Conservation (phyloP, 2,113 vertebrate species). For the Micromys minutus region DNA sequence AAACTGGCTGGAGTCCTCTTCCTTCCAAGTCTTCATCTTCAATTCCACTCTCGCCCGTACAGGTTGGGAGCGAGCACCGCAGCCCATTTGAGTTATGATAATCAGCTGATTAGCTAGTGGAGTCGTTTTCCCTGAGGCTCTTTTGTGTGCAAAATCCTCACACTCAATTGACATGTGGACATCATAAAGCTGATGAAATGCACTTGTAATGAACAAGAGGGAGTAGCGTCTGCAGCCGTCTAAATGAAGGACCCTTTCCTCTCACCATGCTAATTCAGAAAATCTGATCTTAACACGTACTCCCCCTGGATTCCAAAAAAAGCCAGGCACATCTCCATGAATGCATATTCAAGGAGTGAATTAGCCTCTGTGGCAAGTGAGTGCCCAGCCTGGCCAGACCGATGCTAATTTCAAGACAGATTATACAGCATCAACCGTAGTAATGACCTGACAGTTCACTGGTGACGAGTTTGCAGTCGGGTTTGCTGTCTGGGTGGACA, state of each 20-base stretch:
- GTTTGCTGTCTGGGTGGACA: slow-evolving; percentile 91
- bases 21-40: slow-evolving; percentile 87
- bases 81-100: slow-evolving; percentile 99
- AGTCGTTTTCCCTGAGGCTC: slow-evolving; percentile 99
- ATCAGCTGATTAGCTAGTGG: slow-evolving; percentile 99
- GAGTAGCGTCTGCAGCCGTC: slow-evolving; percentile 97
- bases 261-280: slow-evolving; percentile 99
- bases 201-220: slow-evolving; percentile 99
- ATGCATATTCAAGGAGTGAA: slow-evolving; percentile 99
- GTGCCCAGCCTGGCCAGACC: slow-evolving; percentile 92
- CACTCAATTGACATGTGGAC: slow-evolving; percentile 99
- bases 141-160: slow-evolving; percentile 99
- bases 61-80: slow-evolving; percentile 89
- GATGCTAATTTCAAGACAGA: slow-evolving; percentile 99
- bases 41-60: slow-evolving; percentile 85
- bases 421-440: slow-evolving; percentile 99
- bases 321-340: slow-evolving; percentile 93
- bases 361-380: slow-evolving; percentile 91
- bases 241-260: slow-evolving; percentile 97
- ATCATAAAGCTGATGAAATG: slow-evolving; percentile 99
- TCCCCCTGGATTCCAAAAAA: slow-evolving; percentile 95
- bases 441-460: slow-evolving; percentile 99
- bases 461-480: slow-evolving; percentile 96
- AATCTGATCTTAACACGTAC: slow-evolving; percentile 98
- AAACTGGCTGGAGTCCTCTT: slow-evolving; percentile 83